Conservation (phyloP, 2,797 vertebrate genomes). For the Rhabdophis nuchalis region DNA sequence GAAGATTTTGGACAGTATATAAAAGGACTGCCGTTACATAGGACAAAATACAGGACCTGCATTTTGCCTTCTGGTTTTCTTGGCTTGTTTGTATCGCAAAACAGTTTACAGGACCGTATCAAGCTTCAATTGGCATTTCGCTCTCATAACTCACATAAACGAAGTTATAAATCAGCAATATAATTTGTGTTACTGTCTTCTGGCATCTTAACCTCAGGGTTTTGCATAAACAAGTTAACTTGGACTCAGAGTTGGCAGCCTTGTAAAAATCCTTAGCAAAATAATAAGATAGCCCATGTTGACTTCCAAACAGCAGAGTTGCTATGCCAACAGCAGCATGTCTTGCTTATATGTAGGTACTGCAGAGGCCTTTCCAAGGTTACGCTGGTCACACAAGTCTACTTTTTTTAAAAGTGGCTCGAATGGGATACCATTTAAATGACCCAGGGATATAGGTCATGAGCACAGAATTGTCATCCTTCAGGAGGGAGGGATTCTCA, state of each 20-base stretch:
- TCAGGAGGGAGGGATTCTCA: neutral
- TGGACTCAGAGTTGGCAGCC: conserved; percentile 41
- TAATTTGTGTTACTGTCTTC: conserved; percentile 35
- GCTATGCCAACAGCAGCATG: conserved; percentile 48
- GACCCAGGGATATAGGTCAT: neutral
- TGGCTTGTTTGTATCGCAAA: neutral
- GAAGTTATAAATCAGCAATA: neutral
- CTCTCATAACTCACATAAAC: neutral
- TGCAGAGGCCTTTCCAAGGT: neutral
- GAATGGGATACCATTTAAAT: neutral
- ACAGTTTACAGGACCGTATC: neutral
- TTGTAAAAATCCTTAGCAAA: conserved; percentile 54
- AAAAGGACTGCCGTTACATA: neutral
- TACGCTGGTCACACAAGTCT: neutral
- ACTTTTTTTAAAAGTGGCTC: neutral
- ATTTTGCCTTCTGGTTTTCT: too few species aligned
- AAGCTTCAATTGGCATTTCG: neutral
- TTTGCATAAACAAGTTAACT: conserved; percentile 36
- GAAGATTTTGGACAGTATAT: neutral
- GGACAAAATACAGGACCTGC: neutral
- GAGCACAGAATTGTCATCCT: neutral
- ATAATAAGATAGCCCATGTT: conserved; percentile 45
- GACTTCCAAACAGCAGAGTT: conserved; percentile 51
- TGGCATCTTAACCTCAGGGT: conserved; percentile 24
- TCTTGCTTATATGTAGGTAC: conserved; percentile 43